Conservation (phyloP, 2,888 invertebrate genomes). For the Loripinus fragilis region DNA sequence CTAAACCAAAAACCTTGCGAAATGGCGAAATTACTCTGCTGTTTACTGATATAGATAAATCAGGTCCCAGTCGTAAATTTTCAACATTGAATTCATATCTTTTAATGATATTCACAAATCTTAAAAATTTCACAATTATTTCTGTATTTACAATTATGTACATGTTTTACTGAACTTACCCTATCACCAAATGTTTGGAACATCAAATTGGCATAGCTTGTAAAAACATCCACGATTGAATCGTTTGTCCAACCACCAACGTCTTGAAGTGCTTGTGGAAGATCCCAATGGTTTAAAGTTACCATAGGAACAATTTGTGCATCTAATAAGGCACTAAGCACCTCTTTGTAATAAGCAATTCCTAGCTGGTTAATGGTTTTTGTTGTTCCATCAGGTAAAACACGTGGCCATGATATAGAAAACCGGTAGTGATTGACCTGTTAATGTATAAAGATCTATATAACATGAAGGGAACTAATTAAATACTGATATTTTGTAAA, state of each 20-base stretch:
- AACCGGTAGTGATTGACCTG: constrained; percentile 82
- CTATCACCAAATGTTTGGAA: constrained; percentile 82
- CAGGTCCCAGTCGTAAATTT: too few relatives aligned
- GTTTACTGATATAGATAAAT: too few relatives aligned
- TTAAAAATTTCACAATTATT: too few relatives aligned
- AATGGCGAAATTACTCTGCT: too few relatives aligned
- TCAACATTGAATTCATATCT: too few relatives aligned
- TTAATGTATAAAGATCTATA: too few relatives aligned
- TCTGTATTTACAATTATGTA: too few relatives aligned
- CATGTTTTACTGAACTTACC: constrained; percentile 63
- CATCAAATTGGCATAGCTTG: constrained; percentile 81
- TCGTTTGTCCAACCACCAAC: constrained; percentile 82
- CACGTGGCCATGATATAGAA: constrained; percentile 88
- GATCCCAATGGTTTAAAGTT: constrained; percentile 85
- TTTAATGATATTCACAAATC: too few relatives aligned
- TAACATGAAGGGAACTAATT: too few relatives aligned
- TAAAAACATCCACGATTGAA: constrained; percentile 76
- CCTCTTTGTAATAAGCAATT: constrained; percentile 89
- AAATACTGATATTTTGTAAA: too few relatives aligned
- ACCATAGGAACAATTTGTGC: constrained; percentile 86
- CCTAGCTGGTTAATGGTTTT: constrained; percentile 87
- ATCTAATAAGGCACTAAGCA: constrained; percentile 88
- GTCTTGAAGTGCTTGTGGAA: constrained; percentile 81
- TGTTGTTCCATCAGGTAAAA: constrained; percentile 87
- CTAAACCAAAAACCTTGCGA: too few relatives aligned